These are phyloP conservation scores for Leucopternis melanops DNA, from an alignment of 2,113 vertebrate species.

Conservation along the genomic window DNA sequence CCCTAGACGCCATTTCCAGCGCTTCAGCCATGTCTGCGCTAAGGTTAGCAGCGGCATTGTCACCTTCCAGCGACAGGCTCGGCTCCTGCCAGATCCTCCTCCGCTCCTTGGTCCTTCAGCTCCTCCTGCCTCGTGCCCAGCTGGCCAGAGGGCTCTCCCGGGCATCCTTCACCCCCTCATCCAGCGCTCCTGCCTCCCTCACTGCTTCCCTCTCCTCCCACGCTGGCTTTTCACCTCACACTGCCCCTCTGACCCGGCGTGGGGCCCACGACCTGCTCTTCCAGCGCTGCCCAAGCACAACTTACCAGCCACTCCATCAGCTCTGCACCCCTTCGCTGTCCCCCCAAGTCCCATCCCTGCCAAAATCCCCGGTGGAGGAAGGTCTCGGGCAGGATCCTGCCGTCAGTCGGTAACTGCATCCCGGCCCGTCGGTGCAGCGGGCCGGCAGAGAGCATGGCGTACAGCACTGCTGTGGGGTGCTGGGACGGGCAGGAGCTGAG, in stretches of 20 bases:
- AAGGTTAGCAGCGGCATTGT: neutral
- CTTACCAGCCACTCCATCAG: neutral
- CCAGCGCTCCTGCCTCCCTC: neutral
- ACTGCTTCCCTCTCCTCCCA: neutral
- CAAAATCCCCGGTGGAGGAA: neutral
- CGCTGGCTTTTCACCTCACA: too few relatives aligned
- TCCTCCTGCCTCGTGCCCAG: neutral
- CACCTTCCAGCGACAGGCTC: neutral
- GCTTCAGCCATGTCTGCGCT: neutral
- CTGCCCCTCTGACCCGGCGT: neutral
- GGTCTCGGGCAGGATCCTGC: neutral
- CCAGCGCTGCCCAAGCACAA: neutral
- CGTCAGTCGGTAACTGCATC: neutral
- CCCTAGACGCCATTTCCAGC: neutral
- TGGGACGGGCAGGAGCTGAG: neutral
- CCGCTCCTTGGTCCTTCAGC: neutral
- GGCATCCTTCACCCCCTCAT: neutral
- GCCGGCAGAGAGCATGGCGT: neutral
- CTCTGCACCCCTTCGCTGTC: neutral
- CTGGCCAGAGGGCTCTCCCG: neutral
- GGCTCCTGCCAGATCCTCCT: neutral
- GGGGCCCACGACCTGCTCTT: neutral
- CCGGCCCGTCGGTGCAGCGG: neutral
- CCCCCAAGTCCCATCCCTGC: neutral
- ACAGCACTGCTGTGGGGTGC: neutral